Evolutionary conservation across 2,113 vertebrate species (phyloP).

Genomic region (Physeter macrocephalus): DNA sequence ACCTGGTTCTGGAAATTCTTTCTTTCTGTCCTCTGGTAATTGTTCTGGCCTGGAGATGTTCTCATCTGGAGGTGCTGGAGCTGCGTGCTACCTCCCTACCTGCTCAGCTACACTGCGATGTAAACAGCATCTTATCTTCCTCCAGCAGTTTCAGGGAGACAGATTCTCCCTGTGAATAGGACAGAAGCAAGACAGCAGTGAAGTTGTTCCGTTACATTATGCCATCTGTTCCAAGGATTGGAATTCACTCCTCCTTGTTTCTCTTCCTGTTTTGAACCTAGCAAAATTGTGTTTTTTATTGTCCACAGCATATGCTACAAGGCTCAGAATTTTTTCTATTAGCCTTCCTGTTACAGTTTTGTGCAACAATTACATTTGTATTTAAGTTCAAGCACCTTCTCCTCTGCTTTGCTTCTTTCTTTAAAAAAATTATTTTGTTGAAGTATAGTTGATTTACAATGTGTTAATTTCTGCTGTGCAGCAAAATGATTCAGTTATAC

Average conservation of each 20-base stretch:
- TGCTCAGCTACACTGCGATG: neutral
- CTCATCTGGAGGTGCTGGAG: neutral
- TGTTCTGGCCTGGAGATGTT: neutral
- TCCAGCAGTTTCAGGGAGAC: neutral
- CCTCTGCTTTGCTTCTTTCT: neutral
- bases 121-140: neutral
- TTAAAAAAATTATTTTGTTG: too few species aligned
- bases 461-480: too few species aligned
- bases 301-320: neutral
- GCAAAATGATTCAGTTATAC: too few species aligned
- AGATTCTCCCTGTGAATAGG: neutral
- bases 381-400: neutral
- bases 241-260: neutral
- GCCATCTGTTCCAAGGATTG: slow-evolving; percentile 37
- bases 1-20: neutral
- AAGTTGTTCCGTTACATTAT: neutral
- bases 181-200: neutral
- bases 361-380: neutral
- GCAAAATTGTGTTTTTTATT: slow-evolving; percentile 25
- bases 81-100: fast-evolving
- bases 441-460: too few species aligned
- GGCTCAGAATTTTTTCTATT: neutral
- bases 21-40: neutral
- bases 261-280: slow-evolving; percentile 42
- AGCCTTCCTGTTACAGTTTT: neutral